Base-by-base conservation (phyloP, 2,797 vertebrate genomes). In the Sebastes steindachneri region DNA sequence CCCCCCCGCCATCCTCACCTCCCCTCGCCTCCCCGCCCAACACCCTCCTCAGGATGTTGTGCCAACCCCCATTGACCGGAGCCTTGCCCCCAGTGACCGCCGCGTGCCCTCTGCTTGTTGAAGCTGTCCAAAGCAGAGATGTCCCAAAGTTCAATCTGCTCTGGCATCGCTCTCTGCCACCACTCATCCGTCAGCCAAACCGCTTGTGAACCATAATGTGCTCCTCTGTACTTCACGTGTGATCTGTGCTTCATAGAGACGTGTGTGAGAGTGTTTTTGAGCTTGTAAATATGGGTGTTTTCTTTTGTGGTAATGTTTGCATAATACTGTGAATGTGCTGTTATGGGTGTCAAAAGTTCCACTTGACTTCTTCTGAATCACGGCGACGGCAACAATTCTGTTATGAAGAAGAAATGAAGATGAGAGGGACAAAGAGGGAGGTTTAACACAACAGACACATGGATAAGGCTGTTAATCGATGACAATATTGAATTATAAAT, bases 141-240 rank as follows among this genome's bases (percentile, higher is more conserved):
- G 95, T 96, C 95, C 92, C 80, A 85, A 91, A 92, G 95, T 96
- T 96, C 95, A 96, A 89, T 95, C 95, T 93, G 93, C 92, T 93
- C 75, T 91, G 85, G 94, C 94, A 90, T 95, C 75, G 68, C 87
- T 94, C 91, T 95, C 91, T 96, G 94, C 94, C 95, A 92, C 79
- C 91, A 59, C 79, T 90, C 88, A 94, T 95, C 92, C 21, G 77
- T 94, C 94, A 92, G 86, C 77, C 66, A 37, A 89, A 82, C 81
- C 80, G 86, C 92, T 91, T 91, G 86, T 84, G 91, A 89, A 85
- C 86, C 86, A 71, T 84, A 53, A 88, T 78, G 86, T 77, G 73
- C 65, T 83, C 48, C 25, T 73, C 59, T 63, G 60, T 69, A 7
- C 31, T 29, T 60, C 35, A 15, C 35, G 59, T 25, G 48, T 23